Conservation (phyloP, 2,888 invertebrate genomes). For the Nudaria mundana region DNA sequence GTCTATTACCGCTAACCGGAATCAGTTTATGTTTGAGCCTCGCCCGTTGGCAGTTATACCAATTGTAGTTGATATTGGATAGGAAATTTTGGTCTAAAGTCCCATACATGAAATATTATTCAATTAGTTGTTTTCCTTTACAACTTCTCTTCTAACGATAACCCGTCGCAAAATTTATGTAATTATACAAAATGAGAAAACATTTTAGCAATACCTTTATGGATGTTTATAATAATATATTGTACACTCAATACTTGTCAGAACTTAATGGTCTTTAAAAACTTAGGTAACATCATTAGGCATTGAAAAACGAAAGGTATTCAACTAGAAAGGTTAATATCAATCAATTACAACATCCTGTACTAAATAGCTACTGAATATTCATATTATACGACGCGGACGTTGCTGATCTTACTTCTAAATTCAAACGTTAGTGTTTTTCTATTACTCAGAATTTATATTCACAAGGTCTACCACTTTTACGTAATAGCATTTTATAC, state of each 20-base stretch:
- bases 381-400: background rate
- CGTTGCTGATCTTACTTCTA: background rate
- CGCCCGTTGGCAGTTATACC: too few species aligned
- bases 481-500: background rate
- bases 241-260: background rate
- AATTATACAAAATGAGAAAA: too few species aligned
- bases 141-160: too few species aligned
- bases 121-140: too few species aligned
- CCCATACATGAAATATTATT: too few species aligned
- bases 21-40: too few species aligned
- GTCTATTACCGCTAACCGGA: too few species aligned
- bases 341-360: slow-evolving; percentile 1
- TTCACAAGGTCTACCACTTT: background rate
- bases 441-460: background rate
- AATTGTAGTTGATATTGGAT: too few species aligned
- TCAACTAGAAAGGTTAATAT: background rate
- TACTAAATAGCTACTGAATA: background rate
- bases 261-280: background rate
- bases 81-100: too few species aligned
- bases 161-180: too few species aligned
- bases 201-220: background rate
- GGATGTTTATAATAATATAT: background rate
- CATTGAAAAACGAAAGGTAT: background rate
- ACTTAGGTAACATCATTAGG: background rate
- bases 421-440: background rate